Evolutionary conservation across 2,113 vertebrate species (phyloP), one percentile per base, ranked within the genome.

Genomic region (Ovibos moschatus): DNA sequence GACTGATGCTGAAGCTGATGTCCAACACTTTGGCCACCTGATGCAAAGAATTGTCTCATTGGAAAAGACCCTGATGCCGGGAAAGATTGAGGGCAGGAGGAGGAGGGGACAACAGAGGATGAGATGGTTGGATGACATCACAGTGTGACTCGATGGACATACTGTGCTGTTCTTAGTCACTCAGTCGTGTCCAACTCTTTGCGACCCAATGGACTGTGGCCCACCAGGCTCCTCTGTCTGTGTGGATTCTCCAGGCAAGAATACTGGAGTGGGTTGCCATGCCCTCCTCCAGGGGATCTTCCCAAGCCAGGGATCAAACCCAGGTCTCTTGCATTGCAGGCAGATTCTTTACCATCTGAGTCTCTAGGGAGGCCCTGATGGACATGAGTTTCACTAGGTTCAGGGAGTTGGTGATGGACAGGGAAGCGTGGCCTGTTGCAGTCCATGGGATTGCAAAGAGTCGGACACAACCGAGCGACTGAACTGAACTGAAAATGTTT

Each of bases 391-490:
- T 71, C n/a, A 40, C 19, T 40, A 71, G 67, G 67, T 21, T 40
- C 21, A 21, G 36, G 19, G 19, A 40, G n/a, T 3, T 23, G n/a
- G n/a, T 71, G n/a, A 71, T 40, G 67, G 10, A 40, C n/a, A 71
- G n/a, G n/a, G 10, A 23, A 40, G 19, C 5, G n/a, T 71, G n/a
- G 10, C 11, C n/a, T 71, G 67, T 36, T 71, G 67, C 19, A 40
- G 67, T 6, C 67, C 67, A 40, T 13, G n/a, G 19, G 67, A 5
- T 40, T 40, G 25, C 13, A 50, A 4, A 82, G 67, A 87, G 7
- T 19, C 21, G 0, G n/a, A 23, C 19, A 40, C 5, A 11, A 71
- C 10, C 3, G 2, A 71, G 67, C 0, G 0, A 71, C 67, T 71
- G 19, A 71, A 40, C 67, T 71, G 67, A 71, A 71, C 19, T 71